A percentile compares a stretch with the other conserved stretches of the same genome.
Conservation (phyloP, 2,888 invertebrate species). For the Plusia festucae region DNA sequence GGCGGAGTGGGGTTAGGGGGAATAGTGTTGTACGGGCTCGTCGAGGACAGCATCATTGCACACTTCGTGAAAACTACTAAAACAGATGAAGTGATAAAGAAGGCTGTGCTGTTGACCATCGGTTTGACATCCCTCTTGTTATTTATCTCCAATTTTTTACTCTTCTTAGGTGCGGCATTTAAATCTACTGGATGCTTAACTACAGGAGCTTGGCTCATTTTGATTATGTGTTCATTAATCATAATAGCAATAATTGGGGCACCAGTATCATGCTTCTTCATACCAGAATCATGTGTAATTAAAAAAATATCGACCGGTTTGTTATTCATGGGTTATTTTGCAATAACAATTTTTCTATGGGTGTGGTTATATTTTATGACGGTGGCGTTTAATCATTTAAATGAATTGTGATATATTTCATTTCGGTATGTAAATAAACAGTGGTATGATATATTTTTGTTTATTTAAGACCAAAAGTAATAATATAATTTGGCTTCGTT, state of each 20-base stretch:
- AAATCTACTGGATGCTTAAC: conserved; percentile 14
- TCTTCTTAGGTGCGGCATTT: conserved; percentile 60
- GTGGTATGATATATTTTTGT: neutral
- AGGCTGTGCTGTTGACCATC: conserved; percentile 54
- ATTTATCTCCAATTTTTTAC: conserved; percentile 50
- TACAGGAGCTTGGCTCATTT: conserved; percentile 49
- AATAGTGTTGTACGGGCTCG: conserved; percentile 65
- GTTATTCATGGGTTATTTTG: conserved; percentile 46
- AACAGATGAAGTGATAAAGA: conserved; percentile 59
- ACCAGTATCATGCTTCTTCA: conserved; percentile 67
- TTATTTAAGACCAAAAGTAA: too few relatives aligned
- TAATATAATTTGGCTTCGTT: too few relatives aligned
- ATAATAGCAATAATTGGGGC: conserved; percentile 45
- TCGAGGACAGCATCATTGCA: conserved; percentile 60
- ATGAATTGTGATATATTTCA: conserved; percentile 7
- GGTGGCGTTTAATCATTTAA: conserved; percentile 61
- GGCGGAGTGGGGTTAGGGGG: conserved; percentile 63
- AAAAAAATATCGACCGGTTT: conserved; percentile 54
- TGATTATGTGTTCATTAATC: conserved; percentile 57
- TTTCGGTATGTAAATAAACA: neutral
- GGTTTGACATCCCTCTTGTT: conserved; percentile 63
- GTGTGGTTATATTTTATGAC: conserved; percentile 72
- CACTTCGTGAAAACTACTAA: conserved; percentile 29
- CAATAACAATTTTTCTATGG: conserved; percentile 60
- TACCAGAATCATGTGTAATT: conserved; percentile 57